These are phyloP conservation scores for Phenganax stokvisi DNA, from an alignment of 92 coral and sea anemone genomes.

Conservation along the genomic window DNA sequence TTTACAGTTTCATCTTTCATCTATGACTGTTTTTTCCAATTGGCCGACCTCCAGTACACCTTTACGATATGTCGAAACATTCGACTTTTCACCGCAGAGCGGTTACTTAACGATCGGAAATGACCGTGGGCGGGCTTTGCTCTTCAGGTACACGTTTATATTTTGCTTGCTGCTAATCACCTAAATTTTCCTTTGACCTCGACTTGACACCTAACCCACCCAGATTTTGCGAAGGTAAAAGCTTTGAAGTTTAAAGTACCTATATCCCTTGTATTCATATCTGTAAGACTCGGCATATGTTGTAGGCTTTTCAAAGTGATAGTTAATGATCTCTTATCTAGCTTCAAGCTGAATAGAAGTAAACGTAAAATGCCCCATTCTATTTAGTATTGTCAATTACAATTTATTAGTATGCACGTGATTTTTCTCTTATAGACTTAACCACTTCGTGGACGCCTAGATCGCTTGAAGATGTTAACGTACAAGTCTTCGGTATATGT, in stretches of 20 bases:
- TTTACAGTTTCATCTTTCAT: conserved; percentile 73
- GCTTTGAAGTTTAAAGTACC: too few relatives aligned
- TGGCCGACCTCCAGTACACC: conserved; percentile 90
- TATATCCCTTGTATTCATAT: too few relatives aligned
- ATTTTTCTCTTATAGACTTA: conserved; percentile 5
- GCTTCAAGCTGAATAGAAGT: too few relatives aligned
- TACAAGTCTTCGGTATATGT: too few relatives aligned
- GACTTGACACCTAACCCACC: too few relatives aligned
- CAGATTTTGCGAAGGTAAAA: too few relatives aligned
- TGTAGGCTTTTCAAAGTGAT: too few relatives aligned
- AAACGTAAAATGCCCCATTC: too few relatives aligned
- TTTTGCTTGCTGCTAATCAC: background rate
- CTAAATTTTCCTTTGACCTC: too few relatives aligned
- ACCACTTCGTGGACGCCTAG: conserved; percentile 11
- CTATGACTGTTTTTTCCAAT: conserved; percentile 85
- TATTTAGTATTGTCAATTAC: background rate
- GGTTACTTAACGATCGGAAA: conserved; percentile 89
- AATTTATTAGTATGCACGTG: background rate
- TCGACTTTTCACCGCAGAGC: conserved; percentile 91
- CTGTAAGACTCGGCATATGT: too few relatives aligned
- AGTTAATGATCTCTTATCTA: too few relatives aligned
- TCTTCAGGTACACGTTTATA: conserved; percentile 57
- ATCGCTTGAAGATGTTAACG: background rate
- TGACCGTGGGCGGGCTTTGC: conserved; percentile 77
- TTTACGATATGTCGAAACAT: conserved; percentile 67